phyloP scores from a whole-genome alignment of 2,888 invertebrate species.

The Mylabris sibirica region DNA sequence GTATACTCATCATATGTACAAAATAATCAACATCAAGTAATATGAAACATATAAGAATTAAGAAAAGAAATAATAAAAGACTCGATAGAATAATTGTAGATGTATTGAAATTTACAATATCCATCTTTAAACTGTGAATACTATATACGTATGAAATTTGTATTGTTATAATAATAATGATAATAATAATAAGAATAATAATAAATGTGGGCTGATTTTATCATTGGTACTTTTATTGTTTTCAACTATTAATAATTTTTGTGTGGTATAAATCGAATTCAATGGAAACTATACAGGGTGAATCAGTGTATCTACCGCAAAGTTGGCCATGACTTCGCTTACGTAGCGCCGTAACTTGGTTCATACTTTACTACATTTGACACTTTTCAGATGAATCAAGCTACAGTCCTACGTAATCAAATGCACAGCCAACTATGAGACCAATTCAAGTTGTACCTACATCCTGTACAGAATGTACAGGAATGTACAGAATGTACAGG shows the following conservation, averaged over 20 bases:
- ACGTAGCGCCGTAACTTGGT: too few species aligned
- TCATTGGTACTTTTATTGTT: neutral
- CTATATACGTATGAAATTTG: neutral
- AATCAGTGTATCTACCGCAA: too few species aligned
- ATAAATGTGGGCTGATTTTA: neutral
- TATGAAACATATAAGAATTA: neutral
- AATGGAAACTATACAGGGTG: too few species aligned
- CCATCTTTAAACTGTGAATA: neutral
- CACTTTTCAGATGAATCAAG: too few species aligned
- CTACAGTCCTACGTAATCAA: too few species aligned
- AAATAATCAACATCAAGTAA: constrained; percentile 2
- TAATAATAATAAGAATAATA: neutral
- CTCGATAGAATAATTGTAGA: neutral
- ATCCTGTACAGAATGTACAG: too few species aligned
- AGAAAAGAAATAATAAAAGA: neutral
- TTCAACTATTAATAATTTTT: neutral
- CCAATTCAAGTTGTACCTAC: too few species aligned
- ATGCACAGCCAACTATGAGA: too few species aligned
- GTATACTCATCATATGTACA: neutral
- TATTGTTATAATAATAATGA: neutral
- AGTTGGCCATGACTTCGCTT: too few species aligned
- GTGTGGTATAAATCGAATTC: too few species aligned
- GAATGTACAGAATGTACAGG: too few species aligned
- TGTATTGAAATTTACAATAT: neutral
- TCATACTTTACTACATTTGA: too few species aligned